Base-by-base conservation (phyloP, 2,888 invertebrate genomes). In the Scaptomyza cyrtandrae region DNA sequence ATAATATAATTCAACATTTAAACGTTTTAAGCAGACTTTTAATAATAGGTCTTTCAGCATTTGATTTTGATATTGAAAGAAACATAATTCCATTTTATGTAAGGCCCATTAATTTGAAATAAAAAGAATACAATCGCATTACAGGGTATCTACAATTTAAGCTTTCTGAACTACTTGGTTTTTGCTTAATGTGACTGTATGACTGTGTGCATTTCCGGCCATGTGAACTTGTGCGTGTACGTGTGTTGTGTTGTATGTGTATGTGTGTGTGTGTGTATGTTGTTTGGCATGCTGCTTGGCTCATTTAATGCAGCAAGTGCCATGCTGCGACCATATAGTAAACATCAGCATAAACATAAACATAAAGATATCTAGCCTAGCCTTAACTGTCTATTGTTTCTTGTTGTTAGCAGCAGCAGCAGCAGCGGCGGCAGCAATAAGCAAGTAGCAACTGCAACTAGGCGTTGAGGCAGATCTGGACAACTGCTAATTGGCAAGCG, bases 371-470 rank as follows among this genome's bases (percentile, higher is more conserved):
- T 66, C 65, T 70, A 16, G 62, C 48, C 37, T 70, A 54, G 71
- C 64, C 69, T 84, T 80, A 85, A 85, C 77, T 86, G 71, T 84
- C 85, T 85, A 85, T 85, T 85, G 85, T 85, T 82, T 71, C 71
- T 74, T 69, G 71, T 82, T 71, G 73, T 74, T 69, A 75, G 66
- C 64, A 66, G 56, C 64, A 63, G 33, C 27, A 35, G 24, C 57
- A 49, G 33, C 33, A 27, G 52, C 27, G 29, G 10, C n/a, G 0
- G 29, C 14, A 29, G 41, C 58, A 13, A n/a, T 33, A 13, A 45
- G 50, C 56, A 9, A 9, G 55, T 53, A 9, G 52, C 46, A 70
- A 46, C 60, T 19, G 19, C 58, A 66, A 50, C 59, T 14, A n/a
- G 37, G 14, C 37, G 14, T 39, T 16, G 16, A 3, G 31, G 56